Percentiles rank a stretch among this genome's conserved stretches.
phyloP scores from a whole-genome alignment of 2,888 invertebrate species.

The Trisateles emortualis region DNA sequence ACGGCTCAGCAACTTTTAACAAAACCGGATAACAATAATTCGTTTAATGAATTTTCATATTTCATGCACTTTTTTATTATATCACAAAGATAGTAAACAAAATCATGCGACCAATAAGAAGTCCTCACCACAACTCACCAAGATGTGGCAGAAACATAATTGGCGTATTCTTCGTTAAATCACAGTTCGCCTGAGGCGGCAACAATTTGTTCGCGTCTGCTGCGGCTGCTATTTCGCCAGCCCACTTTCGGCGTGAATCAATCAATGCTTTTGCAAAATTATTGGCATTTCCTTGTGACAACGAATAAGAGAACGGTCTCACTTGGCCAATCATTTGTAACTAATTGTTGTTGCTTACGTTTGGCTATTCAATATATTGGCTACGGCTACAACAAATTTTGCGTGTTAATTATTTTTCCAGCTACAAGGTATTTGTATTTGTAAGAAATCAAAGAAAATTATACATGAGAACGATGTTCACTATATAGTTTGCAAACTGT shows the following conservation, averaged over 20 bases:
- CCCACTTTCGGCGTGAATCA: conserved; percentile 49
- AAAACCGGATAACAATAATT: too few species aligned
- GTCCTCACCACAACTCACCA: not conserved
- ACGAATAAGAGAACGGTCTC: conserved; percentile 7
- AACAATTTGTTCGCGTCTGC: conserved; percentile 55
- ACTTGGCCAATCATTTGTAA: not conserved
- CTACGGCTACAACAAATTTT: too few species aligned
- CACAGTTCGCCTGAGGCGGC: conserved; percentile 46
- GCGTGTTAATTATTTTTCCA: not conserved
- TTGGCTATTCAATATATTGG: too few species aligned
- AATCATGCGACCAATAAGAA: not conserved
- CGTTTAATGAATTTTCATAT: too few species aligned
- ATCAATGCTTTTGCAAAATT: conserved; percentile 63
- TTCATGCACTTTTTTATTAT: too few species aligned
- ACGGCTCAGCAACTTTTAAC: too few species aligned
- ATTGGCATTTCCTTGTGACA: conserved; percentile 64
- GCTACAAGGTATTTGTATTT: not conserved
- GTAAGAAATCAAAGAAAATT: too few species aligned
- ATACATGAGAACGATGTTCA: too few species aligned
- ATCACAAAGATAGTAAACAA: not conserved
- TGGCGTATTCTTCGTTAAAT: conserved; percentile 58
- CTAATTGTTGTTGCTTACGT: not conserved
- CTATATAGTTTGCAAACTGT: not conserved
- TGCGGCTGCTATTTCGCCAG: conserved; percentile 36
- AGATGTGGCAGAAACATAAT: conserved; percentile 41